phyloP scores from a whole-genome alignment of 2,113 vertebrate genomes.

The Xiphophorus couchianus region DNA sequence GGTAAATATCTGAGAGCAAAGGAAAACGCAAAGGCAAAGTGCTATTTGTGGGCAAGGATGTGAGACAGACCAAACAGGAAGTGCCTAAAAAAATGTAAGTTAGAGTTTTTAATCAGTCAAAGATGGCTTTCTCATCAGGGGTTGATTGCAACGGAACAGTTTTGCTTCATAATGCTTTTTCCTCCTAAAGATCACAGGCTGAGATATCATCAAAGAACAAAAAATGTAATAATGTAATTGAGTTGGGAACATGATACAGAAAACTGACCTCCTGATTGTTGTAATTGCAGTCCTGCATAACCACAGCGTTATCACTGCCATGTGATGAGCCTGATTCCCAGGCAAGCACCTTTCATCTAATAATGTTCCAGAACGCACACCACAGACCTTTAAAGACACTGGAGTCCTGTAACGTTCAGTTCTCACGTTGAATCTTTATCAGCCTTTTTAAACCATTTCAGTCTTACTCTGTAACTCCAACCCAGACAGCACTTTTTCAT shows the following conservation, averaged over 20 bases:
- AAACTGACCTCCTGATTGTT: constrained; percentile 59
- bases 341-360: constrained; percentile 43
- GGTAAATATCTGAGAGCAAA: constrained; percentile 64
- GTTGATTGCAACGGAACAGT: constrained; percentile 71
- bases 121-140: constrained; percentile 66
- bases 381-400: constrained; percentile 30
- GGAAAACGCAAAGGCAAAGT: constrained; percentile 44
- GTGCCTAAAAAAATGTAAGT: constrained; percentile 76
- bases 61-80: constrained; percentile 84
- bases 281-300: constrained; percentile 53
- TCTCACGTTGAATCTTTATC: constrained; percentile 51
- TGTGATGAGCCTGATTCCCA: constrained; percentile 39
- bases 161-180: constrained; percentile 70
- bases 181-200: constrained; percentile 66
- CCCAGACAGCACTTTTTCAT: constrained; percentile 67
- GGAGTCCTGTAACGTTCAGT: constrained; percentile 21
- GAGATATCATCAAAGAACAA: constrained; percentile 65
- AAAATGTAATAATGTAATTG: constrained; percentile 58
- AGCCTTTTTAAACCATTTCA: constrained; percentile 56
- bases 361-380: constrained; percentile 29
- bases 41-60: constrained; percentile 64
- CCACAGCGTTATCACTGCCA: constrained; percentile 48
- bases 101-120: constrained; percentile 79
- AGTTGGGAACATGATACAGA: constrained; percentile 58
- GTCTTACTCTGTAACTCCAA: constrained; percentile 63